Base-by-base conservation (phyloP, 2,888 invertebrate species). In the Matsumyia berberina region DNA sequence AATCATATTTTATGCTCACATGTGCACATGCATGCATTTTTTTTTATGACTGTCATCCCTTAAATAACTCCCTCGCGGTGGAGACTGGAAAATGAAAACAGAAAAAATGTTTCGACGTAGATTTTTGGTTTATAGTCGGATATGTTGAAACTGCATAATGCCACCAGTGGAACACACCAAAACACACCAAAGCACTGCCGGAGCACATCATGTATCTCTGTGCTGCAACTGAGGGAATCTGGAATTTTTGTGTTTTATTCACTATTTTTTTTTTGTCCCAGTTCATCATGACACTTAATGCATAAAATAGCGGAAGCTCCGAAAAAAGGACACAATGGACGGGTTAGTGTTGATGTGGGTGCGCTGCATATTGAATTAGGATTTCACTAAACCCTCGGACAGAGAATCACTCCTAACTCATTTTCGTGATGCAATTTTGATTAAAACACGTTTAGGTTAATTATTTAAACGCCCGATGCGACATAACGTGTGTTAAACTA, bases 21-120 rank as follows among this genome's bases (percentile, higher is more conserved):
- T n/a, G n/a, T n/a, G n/a, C n/a, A n/a, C n/a, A n/a, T n/a, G n/a
- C n/a, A n/a, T n/a, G n/a, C n/a, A 24, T 33, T 73, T 58, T 72
- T 58, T 51, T 72, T 46, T 67, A 51, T 58, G 66, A 53, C 67
- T 58, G 73, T 64, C 78, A 83, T 79, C 79, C 78, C 69, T 73
- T 78, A 73, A 78, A 83, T 83, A 73, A 73, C 62, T 57, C 55
- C 67, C 67, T 39, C 46, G 15, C 7, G 12, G 9, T 17, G 8
- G 37, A 49, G 58, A 12, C n/a, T 49, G 37, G 37, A 37, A 31
- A 33, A n/a, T n/a, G n/a, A n/a, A 39, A 60, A 37, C 55, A 39
- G 57, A 31, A 58, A 7, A 24, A 24, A 57, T 46, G 11, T 64
- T 73, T 55, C 31, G 60, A 60, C 72, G 46, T 55, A 73, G 67